Conservation (phyloP, 2,113 vertebrate genomes). For the Caranx ignobilis region DNA sequence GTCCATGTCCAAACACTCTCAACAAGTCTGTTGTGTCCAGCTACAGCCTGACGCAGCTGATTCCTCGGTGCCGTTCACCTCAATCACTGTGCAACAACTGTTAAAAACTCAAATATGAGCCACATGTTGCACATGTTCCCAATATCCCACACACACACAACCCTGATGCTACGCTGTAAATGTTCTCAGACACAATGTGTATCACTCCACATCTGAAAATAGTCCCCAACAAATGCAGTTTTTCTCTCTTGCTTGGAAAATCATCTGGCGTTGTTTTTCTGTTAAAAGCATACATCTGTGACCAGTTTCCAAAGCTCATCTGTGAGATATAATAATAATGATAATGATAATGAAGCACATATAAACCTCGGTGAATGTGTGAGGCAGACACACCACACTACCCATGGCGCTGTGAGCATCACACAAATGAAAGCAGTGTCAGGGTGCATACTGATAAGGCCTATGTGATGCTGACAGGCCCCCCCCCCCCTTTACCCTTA, state of each 20-base stretch:
- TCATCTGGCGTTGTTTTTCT: neutral
- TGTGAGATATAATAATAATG: neutral
- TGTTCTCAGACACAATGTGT: neutral
- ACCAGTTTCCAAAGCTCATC: neutral
- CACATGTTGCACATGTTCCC: neutral
- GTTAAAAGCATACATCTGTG: neutral
- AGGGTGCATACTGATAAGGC: constrained; percentile 50
- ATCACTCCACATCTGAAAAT: neutral
- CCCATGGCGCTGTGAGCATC: constrained; percentile 41
- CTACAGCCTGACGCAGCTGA: neutral
- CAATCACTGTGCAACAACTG: neutral
- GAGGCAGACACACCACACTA: constrained; percentile 13
- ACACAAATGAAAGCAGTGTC: constrained; percentile 55
- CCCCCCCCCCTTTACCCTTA: constrained; percentile 13
- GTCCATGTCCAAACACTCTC: too few species aligned
- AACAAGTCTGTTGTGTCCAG: neutral
- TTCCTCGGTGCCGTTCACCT: neutral
- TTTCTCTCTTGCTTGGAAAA: neutral
- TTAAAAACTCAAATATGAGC: neutral
- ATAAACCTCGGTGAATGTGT: constrained; percentile 34
- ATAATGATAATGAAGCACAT: neutral
- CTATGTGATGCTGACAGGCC: constrained; percentile 47
- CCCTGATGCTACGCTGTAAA: neutral
- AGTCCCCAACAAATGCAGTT: neutral
- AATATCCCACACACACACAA: too few species aligned